Evolutionary conservation across 2,888 invertebrate genomes (phyloP).

Genomic region (Epinotia brunnichana): DNA sequence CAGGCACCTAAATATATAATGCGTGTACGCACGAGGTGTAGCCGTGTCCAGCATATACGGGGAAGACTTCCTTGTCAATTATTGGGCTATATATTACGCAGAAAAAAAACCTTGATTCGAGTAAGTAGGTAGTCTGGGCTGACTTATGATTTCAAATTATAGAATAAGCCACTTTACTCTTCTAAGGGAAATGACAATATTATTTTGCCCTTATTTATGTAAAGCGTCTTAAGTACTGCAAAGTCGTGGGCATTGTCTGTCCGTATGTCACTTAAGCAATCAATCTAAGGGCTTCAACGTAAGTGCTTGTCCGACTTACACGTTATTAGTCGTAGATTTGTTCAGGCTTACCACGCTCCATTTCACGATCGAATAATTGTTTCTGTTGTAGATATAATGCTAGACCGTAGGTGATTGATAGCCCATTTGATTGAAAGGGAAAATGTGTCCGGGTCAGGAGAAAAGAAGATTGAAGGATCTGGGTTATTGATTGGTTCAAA

Average conservation of each 20-base stretch:
- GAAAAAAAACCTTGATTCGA: too few relatives aligned
- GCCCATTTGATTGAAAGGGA: conserved; percentile 19
- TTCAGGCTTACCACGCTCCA: conserved; percentile 60
- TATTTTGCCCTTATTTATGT: background rate
- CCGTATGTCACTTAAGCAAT: conserved; percentile 52
- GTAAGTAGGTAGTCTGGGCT: too few relatives aligned
- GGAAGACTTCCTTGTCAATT: background rate
- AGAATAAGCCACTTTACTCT: too few relatives aligned
- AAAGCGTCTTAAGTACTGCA: background rate
- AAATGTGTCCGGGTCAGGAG: background rate
- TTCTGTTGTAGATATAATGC: conserved; percentile 61
- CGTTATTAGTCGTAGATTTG: conserved; percentile 59
- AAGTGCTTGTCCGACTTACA: conserved; percentile 62
- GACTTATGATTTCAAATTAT: too few relatives aligned
- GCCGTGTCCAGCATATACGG: conserved; percentile 2
- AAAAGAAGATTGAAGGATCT: conserved; percentile 5
- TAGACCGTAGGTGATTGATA: conserved; percentile 47
- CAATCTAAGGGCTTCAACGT: conserved; percentile 59
- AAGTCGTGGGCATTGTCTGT: conserved; percentile 20
- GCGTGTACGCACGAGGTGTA: conserved; percentile 20
- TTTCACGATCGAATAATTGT: conserved; percentile 60
- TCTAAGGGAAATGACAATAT: too few relatives aligned
- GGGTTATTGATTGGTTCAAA: conserved; percentile 3
- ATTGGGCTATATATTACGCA: too few relatives aligned
- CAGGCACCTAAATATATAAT: conserved; percentile 36